Base-by-base conservation (phyloP, 2,113 vertebrate genomes). In the Seriola rivoliana region DNA sequence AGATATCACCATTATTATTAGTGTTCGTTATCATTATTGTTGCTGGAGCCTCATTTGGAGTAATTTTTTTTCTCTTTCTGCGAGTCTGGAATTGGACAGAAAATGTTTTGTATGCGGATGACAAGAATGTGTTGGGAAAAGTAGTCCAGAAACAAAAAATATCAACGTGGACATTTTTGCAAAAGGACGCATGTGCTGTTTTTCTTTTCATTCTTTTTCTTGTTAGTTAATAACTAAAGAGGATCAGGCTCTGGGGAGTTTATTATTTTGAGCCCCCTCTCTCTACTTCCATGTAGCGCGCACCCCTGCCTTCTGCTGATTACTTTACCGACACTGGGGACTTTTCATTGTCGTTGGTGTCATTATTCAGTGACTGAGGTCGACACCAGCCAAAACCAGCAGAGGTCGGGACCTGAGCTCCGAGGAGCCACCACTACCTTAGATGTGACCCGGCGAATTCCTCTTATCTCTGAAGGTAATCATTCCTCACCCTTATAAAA, bases 401-500 rank as follows among this genome's bases (percentile, higher is more conserved):
- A 65, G 78, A 85, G 88, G 78, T 92, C 82, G 63, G 85, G 69
- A 91, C 85, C 85, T 86, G 86, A 81, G 72, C 87, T 84, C 76
- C 71, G n/a, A 65, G 79, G 77, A 90, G 88, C 75, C 77, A 72
- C 84, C 82, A 71, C 70, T 74, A 50, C 75, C 88, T 74, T 86
- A 55, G 80, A 94, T 92, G 94, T 94, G 94, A 95, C 91, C 93
- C 74, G 70, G 82, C 78, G 59, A 92, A 84, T 85, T 90, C 91
- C 82, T 87, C 93, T 94, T 91, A 88, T 94, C 92, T 94, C 87
- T 95, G 92, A 87, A 95, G 94, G 95, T 96, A 94, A 95, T 95
- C 75, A 40, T 12, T 16, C n/a, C n/a, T 23, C 13, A 64, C 1
- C 17, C 12, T 34, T 23, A 44, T 4, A 9, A 52, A 34, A 34